Percentiles rank a stretch among this genome's conserved stretches.
phyloP scores from a whole-genome alignment of 1,140 invertebrate species.

The Asbolus verrucosus region DNA sequence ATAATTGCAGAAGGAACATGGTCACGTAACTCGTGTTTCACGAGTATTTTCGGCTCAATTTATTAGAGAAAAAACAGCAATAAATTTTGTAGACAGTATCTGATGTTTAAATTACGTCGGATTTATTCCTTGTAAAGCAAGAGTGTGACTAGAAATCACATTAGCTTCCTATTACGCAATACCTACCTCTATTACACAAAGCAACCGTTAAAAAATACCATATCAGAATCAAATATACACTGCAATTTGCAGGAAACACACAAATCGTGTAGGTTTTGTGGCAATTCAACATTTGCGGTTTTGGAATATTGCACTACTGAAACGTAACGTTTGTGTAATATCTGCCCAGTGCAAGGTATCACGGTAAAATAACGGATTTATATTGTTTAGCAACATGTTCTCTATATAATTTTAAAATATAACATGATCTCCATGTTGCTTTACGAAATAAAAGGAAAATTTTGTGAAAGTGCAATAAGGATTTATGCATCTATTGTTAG shows the following conservation, averaged over 20 bases:
- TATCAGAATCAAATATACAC: slow-evolving; percentile 3
- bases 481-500: slow-evolving; percentile 56
- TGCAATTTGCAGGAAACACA: slow-evolving; percentile 19
- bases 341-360: background rate
- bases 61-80: slow-evolving; percentile 8
- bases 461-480: slow-evolving; percentile 55
- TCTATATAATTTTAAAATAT: slow-evolving; percentile 31
- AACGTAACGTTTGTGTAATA: slow-evolving; percentile 17
- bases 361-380: slow-evolving; percentile 6
- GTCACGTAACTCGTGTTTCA: slow-evolving; percentile 27
- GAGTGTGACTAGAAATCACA: slow-evolving; percentile 42
- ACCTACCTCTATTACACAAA: slow-evolving; percentile 31
- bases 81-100: slow-evolving; percentile 28
- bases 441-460: slow-evolving; percentile 53
- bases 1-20: background rate
- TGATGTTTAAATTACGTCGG: slow-evolving; percentile 9
- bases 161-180: slow-evolving; percentile 43
- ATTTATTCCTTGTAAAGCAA: slow-evolving; percentile 1
- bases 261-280: slow-evolving; percentile 7
- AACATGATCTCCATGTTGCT: slow-evolving; percentile 30
- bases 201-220: slow-evolving; percentile 24
- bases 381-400: slow-evolving; percentile 11
- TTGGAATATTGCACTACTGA: slow-evolving; percentile 13
- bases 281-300: slow-evolving; percentile 33
- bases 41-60: slow-evolving; percentile 17